Evolutionary conservation across 1,140 invertebrate genomes (phyloP).

Genomic region (Drosophila kepulauana): DNA sequence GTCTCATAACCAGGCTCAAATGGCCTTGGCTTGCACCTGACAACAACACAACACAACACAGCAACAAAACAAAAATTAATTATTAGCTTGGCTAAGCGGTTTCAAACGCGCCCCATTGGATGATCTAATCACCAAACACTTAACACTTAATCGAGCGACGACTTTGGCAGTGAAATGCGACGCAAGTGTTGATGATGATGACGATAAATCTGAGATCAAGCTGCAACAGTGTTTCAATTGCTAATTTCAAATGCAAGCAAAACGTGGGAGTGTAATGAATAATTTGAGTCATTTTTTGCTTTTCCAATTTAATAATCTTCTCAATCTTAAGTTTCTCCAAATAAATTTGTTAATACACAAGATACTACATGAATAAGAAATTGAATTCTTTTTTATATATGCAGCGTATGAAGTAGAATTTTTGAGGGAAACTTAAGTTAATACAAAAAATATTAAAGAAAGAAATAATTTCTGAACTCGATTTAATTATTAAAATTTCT

Average conservation of each 20-base stretch:
- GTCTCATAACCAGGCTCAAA: constrained; percentile 29
- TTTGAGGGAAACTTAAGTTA: too few relatives aligned
- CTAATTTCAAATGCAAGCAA: constrained; percentile 20
- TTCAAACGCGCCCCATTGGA: constrained; percentile 54
- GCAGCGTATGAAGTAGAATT: too few relatives aligned
- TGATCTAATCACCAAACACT: constrained; percentile 66
- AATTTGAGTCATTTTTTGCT: background rate
- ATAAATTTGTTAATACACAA: too few relatives aligned
- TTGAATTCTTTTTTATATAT: too few relatives aligned
- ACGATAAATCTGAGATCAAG: constrained; percentile 52
- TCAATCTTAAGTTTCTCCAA: too few relatives aligned
- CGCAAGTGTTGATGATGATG: constrained; percentile 15
- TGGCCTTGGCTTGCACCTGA: constrained; percentile 50
- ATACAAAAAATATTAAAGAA: too few relatives aligned
- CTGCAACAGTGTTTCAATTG: constrained; percentile 17
- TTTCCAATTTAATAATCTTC: too few relatives aligned
- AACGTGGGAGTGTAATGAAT: constrained; percentile 10
- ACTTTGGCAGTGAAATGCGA: constrained; percentile 43
- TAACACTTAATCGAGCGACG: constrained; percentile 57
- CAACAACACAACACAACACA: constrained; percentile 22
- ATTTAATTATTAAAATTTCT: too few relatives aligned
- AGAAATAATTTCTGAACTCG: too few relatives aligned
- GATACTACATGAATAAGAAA: too few relatives aligned
- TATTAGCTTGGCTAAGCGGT: constrained; percentile 56
- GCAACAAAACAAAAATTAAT: constrained; percentile 17